phyloP scores from a whole-genome alignment of 2,113 vertebrate genomes.

The Xiphorhynchus elegans region DNA sequence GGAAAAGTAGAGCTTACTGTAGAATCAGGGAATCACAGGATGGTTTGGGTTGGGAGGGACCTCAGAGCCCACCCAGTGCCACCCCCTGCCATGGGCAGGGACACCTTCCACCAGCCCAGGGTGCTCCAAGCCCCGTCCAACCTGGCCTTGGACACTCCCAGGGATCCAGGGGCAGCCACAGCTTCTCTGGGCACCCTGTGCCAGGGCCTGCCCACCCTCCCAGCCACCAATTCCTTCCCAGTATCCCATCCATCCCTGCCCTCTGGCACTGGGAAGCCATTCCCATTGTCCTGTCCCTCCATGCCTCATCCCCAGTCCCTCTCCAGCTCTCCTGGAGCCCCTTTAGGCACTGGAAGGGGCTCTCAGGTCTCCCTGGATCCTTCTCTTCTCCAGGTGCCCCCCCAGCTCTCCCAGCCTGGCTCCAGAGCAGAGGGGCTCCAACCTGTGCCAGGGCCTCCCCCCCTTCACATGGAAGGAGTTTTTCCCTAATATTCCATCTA shows the following conservation, averaged over 20 bases:
- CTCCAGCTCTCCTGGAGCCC: neutral
- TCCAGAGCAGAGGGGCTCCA: neutral
- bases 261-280: neutral
- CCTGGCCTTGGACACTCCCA: neutral
- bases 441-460: neutral
- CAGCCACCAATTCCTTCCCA: neutral
- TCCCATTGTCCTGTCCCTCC: neutral
- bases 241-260: neutral
- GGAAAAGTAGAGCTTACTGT: neutral
- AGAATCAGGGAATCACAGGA: neutral
- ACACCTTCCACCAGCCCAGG: neutral
- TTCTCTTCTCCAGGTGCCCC: neutral
- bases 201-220: neutral
- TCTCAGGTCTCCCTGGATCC: neutral
- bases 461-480: neutral
- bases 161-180: neutral
- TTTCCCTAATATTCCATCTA: neutral
- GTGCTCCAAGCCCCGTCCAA: neutral
- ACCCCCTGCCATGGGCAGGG: neutral
- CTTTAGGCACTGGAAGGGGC: neutral
- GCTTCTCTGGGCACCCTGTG: neutral
- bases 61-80: accelerated
- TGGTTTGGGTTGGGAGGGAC: neutral
- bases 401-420: neutral
- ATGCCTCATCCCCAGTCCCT: neutral